Evolutionary conservation across 92 coral and sea anemone genomes (phyloP), one percentile per base, ranked within the genome.

Genomic region (Desmophyllum pertusum): DNA sequence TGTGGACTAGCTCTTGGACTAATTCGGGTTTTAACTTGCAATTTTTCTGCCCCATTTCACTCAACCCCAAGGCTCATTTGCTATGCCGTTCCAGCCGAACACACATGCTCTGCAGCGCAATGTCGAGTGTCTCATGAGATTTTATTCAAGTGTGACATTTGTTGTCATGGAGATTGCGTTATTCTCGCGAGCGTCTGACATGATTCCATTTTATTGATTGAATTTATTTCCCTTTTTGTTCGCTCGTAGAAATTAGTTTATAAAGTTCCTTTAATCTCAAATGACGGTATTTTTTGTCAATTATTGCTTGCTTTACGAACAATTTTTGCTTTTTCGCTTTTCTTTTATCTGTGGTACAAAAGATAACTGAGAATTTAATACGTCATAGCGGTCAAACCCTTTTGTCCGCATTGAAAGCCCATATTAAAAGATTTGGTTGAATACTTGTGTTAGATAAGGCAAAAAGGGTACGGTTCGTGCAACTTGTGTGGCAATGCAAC

Each of bases 41-140:
- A 37, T 81, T 90, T 77, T 94, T 97, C 85, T 97, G 95, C 53
- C 99, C 99, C 99, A 97, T 97, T 82, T 70, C 86, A 50, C 15
- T 50, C 66, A 68, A 50, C 27, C 66, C 50, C 35, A 68, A 67
- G 84, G 50, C 40, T 79, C 31, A 50, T 46, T n/a, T 37, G 51
- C 48, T 13, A 11, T 21, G 66, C 23, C 51, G 76, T 80, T 80
- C 76, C 84, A 33, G 66, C 57, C 66, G 51, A 69, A 40, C 84
- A 66, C 38, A 37, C 84, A 80, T 80, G 23, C 37, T 48, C 79
- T 45, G 40, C 59, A 45, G n/a, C 0, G 30, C 30, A 29, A 30
- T 45, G 76, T 69, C 23, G 66, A 37, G 84, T 80, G 37, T 15
- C 29, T 36, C 23, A 3, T 15, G 84, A 48, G 65, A 38, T 50